Conservation (phyloP, 2,113 vertebrate species). For the Ceyx cyanopectus region DNA sequence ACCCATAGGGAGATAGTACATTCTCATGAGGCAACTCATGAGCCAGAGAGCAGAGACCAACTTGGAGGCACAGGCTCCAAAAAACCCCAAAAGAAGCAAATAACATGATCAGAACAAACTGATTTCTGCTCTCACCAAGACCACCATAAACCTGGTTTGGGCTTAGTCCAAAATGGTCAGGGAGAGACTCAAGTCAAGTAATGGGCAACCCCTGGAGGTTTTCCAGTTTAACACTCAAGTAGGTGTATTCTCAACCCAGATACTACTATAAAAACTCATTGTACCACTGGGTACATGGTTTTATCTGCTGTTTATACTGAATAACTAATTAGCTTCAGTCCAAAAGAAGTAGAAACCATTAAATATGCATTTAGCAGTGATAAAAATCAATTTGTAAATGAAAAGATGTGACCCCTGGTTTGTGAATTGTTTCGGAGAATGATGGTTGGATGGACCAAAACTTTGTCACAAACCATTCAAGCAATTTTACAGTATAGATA, state of each 20-base stretch:
- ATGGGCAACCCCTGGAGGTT: neutral
- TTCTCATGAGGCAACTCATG: neutral
- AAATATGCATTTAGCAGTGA: constrained; percentile 8
- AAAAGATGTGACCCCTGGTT: neutral
- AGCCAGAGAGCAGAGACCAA: neutral
- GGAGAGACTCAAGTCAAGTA: neutral
- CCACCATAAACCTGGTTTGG: neutral
- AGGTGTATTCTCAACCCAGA: neutral
- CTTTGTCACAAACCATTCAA: neutral
- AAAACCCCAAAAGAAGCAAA: neutral
- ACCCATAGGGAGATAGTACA: neutral
- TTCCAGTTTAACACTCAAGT: neutral
- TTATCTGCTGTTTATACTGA: neutral
- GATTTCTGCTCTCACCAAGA: neutral
- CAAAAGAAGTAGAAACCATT: constrained; percentile 15
- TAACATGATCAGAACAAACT: neutral
- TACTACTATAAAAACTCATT: neutral
- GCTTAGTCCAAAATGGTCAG: neutral
- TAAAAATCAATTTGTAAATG: constrained; percentile 34
- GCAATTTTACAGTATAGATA: neutral
- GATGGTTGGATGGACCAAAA: neutral
- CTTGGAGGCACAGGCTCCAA: neutral
- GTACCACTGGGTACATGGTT: neutral
- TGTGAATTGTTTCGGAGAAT: neutral
- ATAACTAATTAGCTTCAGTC: constrained; percentile 45